Evolutionary conservation across 2,113 vertebrate species (phyloP).

Genomic region (Mixornis gularis): DNA sequence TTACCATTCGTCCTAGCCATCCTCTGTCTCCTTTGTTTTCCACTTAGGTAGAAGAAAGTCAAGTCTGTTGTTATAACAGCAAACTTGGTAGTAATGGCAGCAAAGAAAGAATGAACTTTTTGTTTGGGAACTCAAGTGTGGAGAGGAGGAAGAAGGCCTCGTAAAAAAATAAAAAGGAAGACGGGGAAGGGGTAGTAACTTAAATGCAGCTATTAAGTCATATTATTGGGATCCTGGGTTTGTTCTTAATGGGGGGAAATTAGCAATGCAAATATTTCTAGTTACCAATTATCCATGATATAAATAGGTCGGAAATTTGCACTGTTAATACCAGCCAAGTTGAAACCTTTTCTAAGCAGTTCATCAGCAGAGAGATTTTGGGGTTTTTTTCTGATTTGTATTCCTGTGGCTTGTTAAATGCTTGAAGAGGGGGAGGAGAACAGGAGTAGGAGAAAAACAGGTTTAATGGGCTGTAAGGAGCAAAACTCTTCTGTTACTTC

Average conservation of each 20-base stretch:
- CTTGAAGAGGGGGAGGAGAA: slow-evolving; percentile 39
- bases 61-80: slow-evolving; percentile 27
- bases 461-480: slow-evolving; percentile 62
- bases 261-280: slow-evolving; percentile 75
- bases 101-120: slow-evolving; percentile 18
- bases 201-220: slow-evolving; percentile 60
- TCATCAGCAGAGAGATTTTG: slow-evolving; percentile 46
- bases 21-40: slow-evolving; percentile 11
- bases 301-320: slow-evolving; percentile 63
- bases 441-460: slow-evolving; percentile 49
- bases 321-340: slow-evolving; percentile 46
- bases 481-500: slow-evolving; percentile 52
- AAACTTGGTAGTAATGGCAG: background rate
- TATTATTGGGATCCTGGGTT: slow-evolving; percentile 41
- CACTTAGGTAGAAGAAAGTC: slow-evolving; percentile 10
- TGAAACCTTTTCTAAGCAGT: slow-evolving; percentile 63
- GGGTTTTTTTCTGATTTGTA: slow-evolving; percentile 36
- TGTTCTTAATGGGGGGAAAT: slow-evolving; percentile 64
- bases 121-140: slow-evolving; percentile 26
- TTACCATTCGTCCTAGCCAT: background rate
- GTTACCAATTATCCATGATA: slow-evolving; percentile 70
- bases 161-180: background rate
- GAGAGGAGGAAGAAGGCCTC: background rate
- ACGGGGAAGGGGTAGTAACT: slow-evolving; percentile 16
- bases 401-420: slow-evolving; percentile 46